These are phyloP conservation scores for Drosophila athabasca DNA, from an alignment of 1,140 invertebrate species.

Conservation along the genomic window DNA sequence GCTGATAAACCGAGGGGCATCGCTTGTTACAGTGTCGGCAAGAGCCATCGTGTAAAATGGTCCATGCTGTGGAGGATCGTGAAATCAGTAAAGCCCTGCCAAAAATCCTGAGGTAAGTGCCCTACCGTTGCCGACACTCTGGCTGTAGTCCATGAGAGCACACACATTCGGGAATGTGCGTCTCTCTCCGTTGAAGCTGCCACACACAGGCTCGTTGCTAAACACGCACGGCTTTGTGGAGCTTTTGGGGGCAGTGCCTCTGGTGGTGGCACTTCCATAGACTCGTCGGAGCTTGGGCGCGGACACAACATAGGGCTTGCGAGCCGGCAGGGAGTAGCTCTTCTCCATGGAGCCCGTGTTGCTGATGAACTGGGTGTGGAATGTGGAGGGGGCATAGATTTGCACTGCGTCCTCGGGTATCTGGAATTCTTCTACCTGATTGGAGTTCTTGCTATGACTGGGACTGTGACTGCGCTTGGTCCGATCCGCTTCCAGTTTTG, in stretches of 20 bases:
- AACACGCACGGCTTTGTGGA: conserved; percentile 56
- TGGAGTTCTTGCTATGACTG: conserved; percentile 6
- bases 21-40: conserved; percentile 64
- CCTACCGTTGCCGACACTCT: conserved; percentile 60
- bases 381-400: conserved; percentile 70
- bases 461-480: conserved; percentile 54
- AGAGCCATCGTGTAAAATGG: conserved; percentile 57
- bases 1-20: conserved; percentile 59
- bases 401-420: conserved; percentile 61
- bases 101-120: not conserved
- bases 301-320: conserved; percentile 34
- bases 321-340: conserved; percentile 66
- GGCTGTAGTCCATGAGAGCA: conserved; percentile 63
- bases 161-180: conserved; percentile 69
- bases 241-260: not conserved
- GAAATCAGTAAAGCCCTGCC: not conserved
- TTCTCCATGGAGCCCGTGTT: conserved; percentile 65
- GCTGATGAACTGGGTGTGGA: conserved; percentile 72
- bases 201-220: conserved; percentile 67
- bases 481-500: conserved; percentile 53
- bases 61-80: conserved; percentile 46
- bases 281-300: not conserved
- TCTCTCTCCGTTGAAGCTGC: conserved; percentile 54
- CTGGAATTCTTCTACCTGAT: conserved; percentile 63
- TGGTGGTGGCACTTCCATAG: conserved; percentile 1